These are phyloP conservation scores for Cephalopholis sonnerati DNA, from an alignment of 2,113 vertebrate species.

Conservation along the genomic window DNA sequence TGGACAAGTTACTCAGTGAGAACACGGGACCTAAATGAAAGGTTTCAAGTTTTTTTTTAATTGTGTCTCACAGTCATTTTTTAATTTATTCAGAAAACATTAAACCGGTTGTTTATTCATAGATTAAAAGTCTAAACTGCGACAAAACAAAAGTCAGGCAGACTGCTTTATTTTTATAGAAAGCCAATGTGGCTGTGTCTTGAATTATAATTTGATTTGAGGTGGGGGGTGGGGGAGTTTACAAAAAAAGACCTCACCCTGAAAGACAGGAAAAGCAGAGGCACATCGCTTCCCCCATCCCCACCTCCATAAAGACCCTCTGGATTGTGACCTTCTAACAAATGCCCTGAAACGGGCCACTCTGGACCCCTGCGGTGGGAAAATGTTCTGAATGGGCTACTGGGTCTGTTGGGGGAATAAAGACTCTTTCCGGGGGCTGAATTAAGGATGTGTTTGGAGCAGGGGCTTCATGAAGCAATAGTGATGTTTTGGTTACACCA, in stretches of 20 bases:
- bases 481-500: slow-evolving; percentile 54
- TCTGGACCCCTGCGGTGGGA: slow-evolving; percentile 78
- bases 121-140: slow-evolving; percentile 1
- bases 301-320: slow-evolving; percentile 61
- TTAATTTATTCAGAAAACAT: background rate
- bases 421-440: slow-evolving; percentile 62
- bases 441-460: slow-evolving; percentile 57
- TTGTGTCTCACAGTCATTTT: background rate
- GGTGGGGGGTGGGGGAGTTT: slow-evolving; percentile 15
- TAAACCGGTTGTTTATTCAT: background rate
- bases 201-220: slow-evolving; percentile 58
- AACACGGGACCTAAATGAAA: background rate
- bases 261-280: slow-evolving; percentile 46
- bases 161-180: slow-evolving; percentile 24
- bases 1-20: background rate
- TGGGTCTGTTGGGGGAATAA: slow-evolving; percentile 70
- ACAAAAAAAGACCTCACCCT: slow-evolving; percentile 16
- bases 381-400: slow-evolving; percentile 77
- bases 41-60: background rate
- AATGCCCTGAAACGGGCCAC: slow-evolving; percentile 60
- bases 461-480: slow-evolving; percentile 53
- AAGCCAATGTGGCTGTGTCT: slow-evolving; percentile 43
- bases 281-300: slow-evolving; percentile 8
- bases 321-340: slow-evolving; percentile 72
- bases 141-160: slow-evolving; percentile 19